Base-by-base conservation (phyloP, 2,888 invertebrate species). In the Chrysotoxum bicinctum region DNA sequence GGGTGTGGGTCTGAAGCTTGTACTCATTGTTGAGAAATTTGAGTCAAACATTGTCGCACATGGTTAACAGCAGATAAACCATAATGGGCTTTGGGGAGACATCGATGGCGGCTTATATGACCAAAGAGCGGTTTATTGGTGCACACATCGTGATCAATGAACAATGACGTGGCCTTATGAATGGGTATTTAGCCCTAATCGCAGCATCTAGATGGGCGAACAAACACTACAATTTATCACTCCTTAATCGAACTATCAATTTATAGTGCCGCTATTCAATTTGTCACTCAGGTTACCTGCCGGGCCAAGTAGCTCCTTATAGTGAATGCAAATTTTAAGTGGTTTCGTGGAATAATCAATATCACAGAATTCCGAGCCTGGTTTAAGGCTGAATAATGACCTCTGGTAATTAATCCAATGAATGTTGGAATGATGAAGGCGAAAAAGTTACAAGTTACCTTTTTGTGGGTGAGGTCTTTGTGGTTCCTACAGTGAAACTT, bases 21-120 rank as follows among this genome's bases (percentile, higher is more conserved):
- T 37, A 74, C n/a, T n/a, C n/a, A n/a, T 78, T 78, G 78, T 74
- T 69, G 32, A 62, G 69, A 73, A 78, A 83, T 83, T 83, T 74
- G 62, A 77, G 68, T 32, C 78, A 62, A 82, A 72, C 72, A 73
- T 66, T 72, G 66, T 83, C 69, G 68, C 69, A 78, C 68, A 78
- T 62, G 83, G 54, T 48, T 83, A 48, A 69, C 54, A 48, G 30
- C 43, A 69, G 83, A 83, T 83, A 74, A 78, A 62, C 68, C 73
- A 37, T 37, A 56, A 35, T 62, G 21, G 56, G 60, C 40, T 26
- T 40, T 19, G 1, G 23, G 23, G 16, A 60, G 23, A 26, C 40
- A 26, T 40, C 40, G 1, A 60, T 14, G 50, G 32, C 10, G 7
- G 56, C 10, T 35, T 35, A 54, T 50, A 23, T 12, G 32, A 26